Evolutionary conservation across 2,797 vertebrate species (phyloP).

Genomic region (Dallia pectoralis): DNA sequence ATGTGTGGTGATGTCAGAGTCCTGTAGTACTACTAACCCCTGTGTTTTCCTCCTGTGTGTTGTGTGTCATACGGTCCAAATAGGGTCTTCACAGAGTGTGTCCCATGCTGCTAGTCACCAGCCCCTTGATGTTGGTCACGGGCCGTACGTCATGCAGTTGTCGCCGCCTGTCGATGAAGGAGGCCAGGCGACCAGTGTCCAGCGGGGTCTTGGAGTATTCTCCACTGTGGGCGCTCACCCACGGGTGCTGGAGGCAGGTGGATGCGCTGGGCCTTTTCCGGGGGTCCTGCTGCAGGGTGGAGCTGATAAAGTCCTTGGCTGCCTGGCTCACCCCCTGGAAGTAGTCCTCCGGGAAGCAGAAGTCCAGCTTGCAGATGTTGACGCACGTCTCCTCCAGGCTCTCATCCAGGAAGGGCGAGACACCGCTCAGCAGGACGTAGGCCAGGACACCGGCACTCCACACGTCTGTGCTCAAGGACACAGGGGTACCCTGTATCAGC

Average conservation of each 20-base stretch:
- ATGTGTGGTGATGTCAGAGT: background rate
- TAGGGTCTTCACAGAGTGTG: conserved; percentile 63
- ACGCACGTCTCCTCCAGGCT: conserved; percentile 96
- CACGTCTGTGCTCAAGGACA: conserved; percentile 90
- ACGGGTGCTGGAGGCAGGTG: conserved; percentile 92
- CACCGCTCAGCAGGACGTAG: conserved; percentile 93
- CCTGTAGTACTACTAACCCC: background rate
- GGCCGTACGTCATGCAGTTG: conserved; percentile 91
- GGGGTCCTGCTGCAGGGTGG: conserved; percentile 88
- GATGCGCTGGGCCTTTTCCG: conserved; percentile 86
- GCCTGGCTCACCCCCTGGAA: conserved; percentile 89
- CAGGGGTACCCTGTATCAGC: conserved; percentile 88
- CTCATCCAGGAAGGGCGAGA: conserved; percentile 96
- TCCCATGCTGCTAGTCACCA: conserved; percentile 83
- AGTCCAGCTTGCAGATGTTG: conserved; percentile 94
- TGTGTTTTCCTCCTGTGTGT: background rate
- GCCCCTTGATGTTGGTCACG: conserved; percentile 87
- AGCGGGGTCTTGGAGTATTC: conserved; percentile 91
- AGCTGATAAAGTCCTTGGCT: conserved; percentile 87
- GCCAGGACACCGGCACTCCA: conserved; percentile 94
- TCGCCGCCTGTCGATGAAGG: conserved; percentile 89
- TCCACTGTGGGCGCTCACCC: conserved; percentile 86
- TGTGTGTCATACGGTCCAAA: background rate
- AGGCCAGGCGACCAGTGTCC: conserved; percentile 88
- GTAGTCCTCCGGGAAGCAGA: conserved; percentile 94